phyloP scores from a whole-genome alignment of 2,797 vertebrate genomes.

The Hippoglossus hippoglossus region DNA sequence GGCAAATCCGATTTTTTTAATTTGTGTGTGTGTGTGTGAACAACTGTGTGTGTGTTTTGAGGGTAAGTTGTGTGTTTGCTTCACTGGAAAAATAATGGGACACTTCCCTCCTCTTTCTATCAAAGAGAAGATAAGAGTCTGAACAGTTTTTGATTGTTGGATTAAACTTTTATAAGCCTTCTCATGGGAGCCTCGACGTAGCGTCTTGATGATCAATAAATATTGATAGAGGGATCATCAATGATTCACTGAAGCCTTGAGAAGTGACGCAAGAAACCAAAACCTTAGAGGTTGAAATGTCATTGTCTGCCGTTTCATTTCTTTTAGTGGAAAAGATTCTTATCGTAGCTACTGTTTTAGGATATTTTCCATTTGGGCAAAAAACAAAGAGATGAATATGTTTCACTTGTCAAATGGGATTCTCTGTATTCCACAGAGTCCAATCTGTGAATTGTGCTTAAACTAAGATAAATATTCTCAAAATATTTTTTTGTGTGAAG shows the following conservation, averaged over 20 bases:
- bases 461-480: too few relatives aligned
- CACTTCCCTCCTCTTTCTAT: conserved; percentile 21
- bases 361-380: neutral
- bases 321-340: conserved; percentile 4
- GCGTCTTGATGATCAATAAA: conserved; percentile 78
- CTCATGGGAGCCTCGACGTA: conserved; percentile 26
- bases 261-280: conserved; percentile 50
- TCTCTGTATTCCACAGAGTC: too few relatives aligned
- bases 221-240: conserved; percentile 73
- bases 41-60: neutral
- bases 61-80: neutral
- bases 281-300: conserved; percentile 30
- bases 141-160: conserved; percentile 60
- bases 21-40: neutral
- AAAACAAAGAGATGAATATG: too few relatives aligned
- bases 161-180: conserved; percentile 75
- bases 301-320: conserved; percentile 14
- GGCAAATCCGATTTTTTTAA: neutral
- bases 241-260: conserved; percentile 66
- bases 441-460: too few relatives aligned
- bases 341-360: neutral
- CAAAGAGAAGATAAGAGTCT: conserved; percentile 20
- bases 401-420: neutral
- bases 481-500: too few relatives aligned
- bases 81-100: conserved; percentile 11